phyloP scores from a whole-genome alignment of 1,140 invertebrate genomes.

The Bilobella aurantiaca region DNA sequence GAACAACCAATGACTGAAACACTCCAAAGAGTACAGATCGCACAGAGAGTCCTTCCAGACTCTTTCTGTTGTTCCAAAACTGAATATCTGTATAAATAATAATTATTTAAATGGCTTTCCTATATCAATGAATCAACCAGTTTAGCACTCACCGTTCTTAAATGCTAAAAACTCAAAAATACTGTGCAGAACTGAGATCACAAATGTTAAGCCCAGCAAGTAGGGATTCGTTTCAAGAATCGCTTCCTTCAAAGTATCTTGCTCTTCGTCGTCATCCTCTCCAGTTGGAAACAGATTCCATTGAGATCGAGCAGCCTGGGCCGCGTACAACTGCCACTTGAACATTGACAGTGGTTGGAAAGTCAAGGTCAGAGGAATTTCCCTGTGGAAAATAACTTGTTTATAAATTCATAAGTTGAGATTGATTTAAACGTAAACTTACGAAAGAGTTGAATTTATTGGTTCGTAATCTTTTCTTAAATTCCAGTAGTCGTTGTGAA shows the following conservation, averaged over 20 bases:
- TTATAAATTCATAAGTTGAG: neutral
- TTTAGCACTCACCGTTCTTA: constrained; percentile 73
- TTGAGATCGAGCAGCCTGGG: constrained; percentile 79
- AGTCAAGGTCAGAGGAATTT: constrained; percentile 62
- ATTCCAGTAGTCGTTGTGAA: constrained; percentile 98
- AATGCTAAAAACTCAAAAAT: constrained; percentile 98
- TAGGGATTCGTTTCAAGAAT: constrained; percentile 95
- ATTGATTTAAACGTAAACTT: constrained; percentile 36
- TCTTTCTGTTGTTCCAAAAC: constrained; percentile 97
- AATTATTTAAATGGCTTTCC: neutral
- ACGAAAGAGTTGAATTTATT: constrained; percentile 72
- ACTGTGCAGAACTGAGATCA: constrained; percentile 89
- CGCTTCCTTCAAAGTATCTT: constrained; percentile 94
- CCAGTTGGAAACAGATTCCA: constrained; percentile 53
- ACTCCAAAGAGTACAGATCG: constrained; percentile 98
- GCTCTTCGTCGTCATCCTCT: constrained; percentile 78
- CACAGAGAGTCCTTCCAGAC: constrained; percentile 92
- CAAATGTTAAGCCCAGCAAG: constrained; percentile 79
- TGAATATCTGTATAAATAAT: constrained; percentile 71
- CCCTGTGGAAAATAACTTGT: constrained; percentile 33
- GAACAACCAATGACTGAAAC: constrained; percentile 87
- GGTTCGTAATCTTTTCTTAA: constrained; percentile 90
- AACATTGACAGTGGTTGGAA: constrained; percentile 89
- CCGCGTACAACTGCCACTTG: constrained; percentile 91
- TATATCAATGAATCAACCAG: neutral